These are phyloP conservation scores for Oreochromis grahami DNA, from an alignment of 2,797 vertebrate genomes.

Conservation along the genomic window DNA sequence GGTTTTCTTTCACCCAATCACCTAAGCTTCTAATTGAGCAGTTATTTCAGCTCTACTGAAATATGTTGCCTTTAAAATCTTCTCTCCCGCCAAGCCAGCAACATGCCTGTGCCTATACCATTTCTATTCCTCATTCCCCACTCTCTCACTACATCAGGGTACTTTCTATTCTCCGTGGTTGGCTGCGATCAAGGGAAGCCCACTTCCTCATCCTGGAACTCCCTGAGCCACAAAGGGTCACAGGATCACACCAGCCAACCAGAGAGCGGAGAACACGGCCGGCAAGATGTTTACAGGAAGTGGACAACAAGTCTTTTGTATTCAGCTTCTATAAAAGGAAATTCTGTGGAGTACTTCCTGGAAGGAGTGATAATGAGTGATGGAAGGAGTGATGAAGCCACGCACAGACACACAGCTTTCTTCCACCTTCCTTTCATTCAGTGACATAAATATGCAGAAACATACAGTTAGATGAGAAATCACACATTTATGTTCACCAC, in stretches of 20 bases:
- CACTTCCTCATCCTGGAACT: constrained; percentile 75
- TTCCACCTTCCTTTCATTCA: constrained; percentile 29
- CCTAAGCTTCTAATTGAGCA: not conserved
- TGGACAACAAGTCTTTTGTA: constrained; percentile 77
- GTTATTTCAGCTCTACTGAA: not conserved
- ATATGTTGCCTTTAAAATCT: not conserved
- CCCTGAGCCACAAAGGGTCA: constrained; percentile 47
- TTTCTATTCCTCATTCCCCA: constrained; percentile 38
- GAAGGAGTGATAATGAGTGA: constrained; percentile 53
- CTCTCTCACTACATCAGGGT: constrained; percentile 15
- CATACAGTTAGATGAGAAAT: not conserved
- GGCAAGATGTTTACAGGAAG: constrained; percentile 83
- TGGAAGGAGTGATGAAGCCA: constrained; percentile 34
- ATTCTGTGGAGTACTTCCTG: constrained; percentile 78
- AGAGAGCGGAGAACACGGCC: constrained; percentile 30
- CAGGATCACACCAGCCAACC: constrained; percentile 41
- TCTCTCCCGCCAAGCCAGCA: not conserved
- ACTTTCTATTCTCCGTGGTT: constrained; percentile 63
- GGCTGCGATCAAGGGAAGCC: constrained; percentile 56
- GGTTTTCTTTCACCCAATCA: not conserved
- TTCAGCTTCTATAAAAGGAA: constrained; percentile 83
- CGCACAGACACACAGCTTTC: not conserved
- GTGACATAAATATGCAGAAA: not conserved
- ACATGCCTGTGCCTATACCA: not conserved
- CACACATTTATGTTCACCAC: not conserved